Evolutionary conservation across 2,888 invertebrate species (phyloP).

Genomic region (Heliconius sara): DNA sequence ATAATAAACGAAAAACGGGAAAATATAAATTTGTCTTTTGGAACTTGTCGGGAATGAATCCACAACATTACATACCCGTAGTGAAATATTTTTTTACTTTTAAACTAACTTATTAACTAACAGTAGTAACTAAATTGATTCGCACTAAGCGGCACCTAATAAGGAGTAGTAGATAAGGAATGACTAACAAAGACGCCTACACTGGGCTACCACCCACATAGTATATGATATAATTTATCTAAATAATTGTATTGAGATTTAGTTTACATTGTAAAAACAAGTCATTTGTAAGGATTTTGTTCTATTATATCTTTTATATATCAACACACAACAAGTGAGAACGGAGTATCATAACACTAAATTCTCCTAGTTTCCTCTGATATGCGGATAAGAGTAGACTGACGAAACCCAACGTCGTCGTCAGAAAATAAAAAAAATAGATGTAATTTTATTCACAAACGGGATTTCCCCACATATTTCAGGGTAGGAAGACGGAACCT

Average conservation of each 20-base stretch:
- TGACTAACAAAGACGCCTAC: slow-evolving; percentile 23
- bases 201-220: slow-evolving; percentile 7
- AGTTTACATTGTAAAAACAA: not conserved
- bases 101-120: not conserved
- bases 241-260: not conserved
- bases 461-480: too few relatives aligned
- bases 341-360: too few relatives aligned
- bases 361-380: too few relatives aligned
- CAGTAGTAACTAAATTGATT: not conserved
- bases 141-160: slow-evolving; percentile 18
- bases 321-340: not conserved
- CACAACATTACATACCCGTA: not conserved
- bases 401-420: too few relatives aligned
- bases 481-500: too few relatives aligned
- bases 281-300: not conserved
- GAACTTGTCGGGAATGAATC: not conserved
- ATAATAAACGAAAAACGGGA: too few relatives aligned
- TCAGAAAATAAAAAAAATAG: too few relatives aligned
- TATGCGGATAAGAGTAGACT: too few relatives aligned
- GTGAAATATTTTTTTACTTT: not conserved
- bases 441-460: too few relatives aligned
- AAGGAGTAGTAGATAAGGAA: slow-evolving; percentile 3
- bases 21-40: too few relatives aligned
- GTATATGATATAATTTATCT: not conserved
- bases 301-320: not conserved